Conservation (phyloP, 2,113 vertebrate species). For the human region DNA sequence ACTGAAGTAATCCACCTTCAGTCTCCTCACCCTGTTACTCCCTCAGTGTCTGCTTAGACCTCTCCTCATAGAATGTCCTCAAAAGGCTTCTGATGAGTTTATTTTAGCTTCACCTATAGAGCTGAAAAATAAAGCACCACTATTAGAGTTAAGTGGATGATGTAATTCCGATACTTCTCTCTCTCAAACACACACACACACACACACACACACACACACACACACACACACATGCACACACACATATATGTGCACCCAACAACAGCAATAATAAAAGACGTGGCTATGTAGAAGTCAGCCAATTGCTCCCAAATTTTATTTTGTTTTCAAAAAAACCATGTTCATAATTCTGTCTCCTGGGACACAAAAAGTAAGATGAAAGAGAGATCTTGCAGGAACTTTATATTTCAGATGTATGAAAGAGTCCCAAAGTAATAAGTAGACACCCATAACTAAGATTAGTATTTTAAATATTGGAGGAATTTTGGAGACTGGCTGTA, state of each 20-base stretch:
- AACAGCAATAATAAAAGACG: background rate
- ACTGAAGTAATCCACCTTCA: background rate
- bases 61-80: background rate
- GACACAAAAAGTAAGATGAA: conserved; percentile 12
- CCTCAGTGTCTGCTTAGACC: background rate
- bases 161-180: background rate
- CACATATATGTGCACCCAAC: background rate
- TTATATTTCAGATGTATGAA: conserved; percentile 50
- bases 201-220: background rate
- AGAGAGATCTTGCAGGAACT: background rate
- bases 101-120: background rate
- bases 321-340: background rate
- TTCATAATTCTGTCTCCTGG: background rate
- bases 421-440: background rate
- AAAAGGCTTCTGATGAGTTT: background rate
- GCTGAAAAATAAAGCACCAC: background rate
- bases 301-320: background rate
- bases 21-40: background rate
- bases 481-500: background rate
- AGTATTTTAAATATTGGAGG: conserved; percentile 36
- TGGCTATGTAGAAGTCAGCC: background rate
- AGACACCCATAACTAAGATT: conserved; percentile 13
- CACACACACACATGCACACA: no score
- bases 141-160: background rate
- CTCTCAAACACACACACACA: background rate